These are phyloP conservation scores for Eulemur macaco DNA, from an alignment of 2,113 vertebrate genomes.

Conservation along the genomic window DNA sequence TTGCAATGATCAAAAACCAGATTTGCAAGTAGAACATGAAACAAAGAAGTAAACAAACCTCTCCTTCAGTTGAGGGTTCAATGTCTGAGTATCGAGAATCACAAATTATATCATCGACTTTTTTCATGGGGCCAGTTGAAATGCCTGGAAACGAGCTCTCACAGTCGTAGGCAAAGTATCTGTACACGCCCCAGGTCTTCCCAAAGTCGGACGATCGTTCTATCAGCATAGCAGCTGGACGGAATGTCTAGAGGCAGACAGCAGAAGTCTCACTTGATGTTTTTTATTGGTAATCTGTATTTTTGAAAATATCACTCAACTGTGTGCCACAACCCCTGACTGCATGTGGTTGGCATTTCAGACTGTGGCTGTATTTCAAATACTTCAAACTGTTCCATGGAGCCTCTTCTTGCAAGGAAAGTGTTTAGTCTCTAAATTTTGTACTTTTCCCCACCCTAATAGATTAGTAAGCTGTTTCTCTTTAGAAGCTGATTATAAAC, in stretches of 20 bases:
- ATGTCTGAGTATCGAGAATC: conserved; percentile 98
- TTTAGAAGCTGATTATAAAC: conserved; percentile 13
- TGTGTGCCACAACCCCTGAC: neutral
- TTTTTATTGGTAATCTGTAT: neutral
- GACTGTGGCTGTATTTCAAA: neutral
- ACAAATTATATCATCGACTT: conserved; percentile 96
- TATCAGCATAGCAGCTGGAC: conserved; percentile 96
- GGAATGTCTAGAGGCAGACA: conserved; percentile 89
- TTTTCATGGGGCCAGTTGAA: conserved; percentile 93
- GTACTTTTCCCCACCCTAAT: neutral
- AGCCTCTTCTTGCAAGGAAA: neutral
- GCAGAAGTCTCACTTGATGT: neutral
- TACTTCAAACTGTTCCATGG: neutral
- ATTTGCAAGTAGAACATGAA: neutral
- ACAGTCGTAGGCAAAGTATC: conserved; percentile 98
- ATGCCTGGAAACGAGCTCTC: conserved; percentile 91
- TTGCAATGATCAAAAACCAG: neutral
- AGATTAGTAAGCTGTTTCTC: neutral
- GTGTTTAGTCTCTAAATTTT: neutral
- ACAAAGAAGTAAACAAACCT: conserved; percentile 84
- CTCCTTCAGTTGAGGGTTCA: conserved; percentile 96
- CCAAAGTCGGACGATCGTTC: conserved; percentile 97
- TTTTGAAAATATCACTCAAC: neutral
- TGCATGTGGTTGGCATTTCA: neutral
- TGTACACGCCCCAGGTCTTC: conserved; percentile 94